Evolutionary conservation across 2,113 vertebrate species (phyloP), one percentile per base, ranked within the genome.

Genomic region (Oncorhynchus kisutch): DNA sequence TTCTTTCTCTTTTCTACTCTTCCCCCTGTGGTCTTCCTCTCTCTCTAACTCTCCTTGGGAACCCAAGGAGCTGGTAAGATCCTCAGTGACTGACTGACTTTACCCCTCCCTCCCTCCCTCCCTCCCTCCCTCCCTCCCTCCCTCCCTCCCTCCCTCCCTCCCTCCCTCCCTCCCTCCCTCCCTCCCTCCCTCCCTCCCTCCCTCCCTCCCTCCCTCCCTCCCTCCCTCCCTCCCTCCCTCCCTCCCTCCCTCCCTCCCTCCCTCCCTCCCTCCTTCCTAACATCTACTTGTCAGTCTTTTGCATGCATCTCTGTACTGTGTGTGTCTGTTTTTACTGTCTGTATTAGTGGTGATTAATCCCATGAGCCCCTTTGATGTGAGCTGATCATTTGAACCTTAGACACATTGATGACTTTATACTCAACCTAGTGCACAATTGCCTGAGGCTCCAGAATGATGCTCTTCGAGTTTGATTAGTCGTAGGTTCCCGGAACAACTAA

Each of bases 61-160:
- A 94, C 93, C 91, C 94, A 94, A 97, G 96, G 96, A 97, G 95
- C 96, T 97, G 96, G 96, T 97, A 97, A 97, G 94, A 95, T 92
- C 91, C 88, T 89, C 80, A 81, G 85, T 77, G 73, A 78, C 73
- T 79, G 39, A 70, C 67, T 70, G 20, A 24, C 39, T 88, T 88
- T 77, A 83, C 84, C 60, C 31, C 73, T 77, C 78, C 75, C 84
- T 74, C 68, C 59, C 67, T 76, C 76, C 74, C 74, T 67, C 71
- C 76, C 67, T 74, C 79, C 78, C n/a, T n/a, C 68, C 59, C 67
- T 76, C 76, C 74, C 74, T 67, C 71, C 76, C 67, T 74, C 79
- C 78, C n/a, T n/a, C 68, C 59, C 67, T 76, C 76, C 74, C 74
- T 67, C 71, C 76, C 67, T 74, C 79, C 78, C n/a, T n/a, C 68